Percentiles rank a stretch among this genome's conserved stretches.
These are phyloP conservation scores for Emydocephalus ijimae DNA, from an alignment of 2,113 vertebrate genomes.

Conservation along the genomic window DNA sequence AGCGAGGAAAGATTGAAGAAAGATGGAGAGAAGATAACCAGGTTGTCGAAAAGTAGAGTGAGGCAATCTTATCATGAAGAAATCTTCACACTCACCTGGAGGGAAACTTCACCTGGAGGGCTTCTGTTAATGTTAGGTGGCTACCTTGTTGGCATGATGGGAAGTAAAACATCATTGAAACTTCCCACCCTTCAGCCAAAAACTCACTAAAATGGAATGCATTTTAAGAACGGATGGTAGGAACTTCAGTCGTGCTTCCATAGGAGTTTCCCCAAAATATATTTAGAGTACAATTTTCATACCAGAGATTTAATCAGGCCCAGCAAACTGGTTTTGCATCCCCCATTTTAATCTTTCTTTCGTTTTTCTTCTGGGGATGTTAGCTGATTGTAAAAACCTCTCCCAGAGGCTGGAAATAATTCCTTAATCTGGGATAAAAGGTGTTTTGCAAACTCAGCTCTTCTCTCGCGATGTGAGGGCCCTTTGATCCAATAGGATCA, in stretches of 20 bases:
- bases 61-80: background rate
- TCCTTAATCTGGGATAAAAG: background rate
- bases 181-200: background rate
- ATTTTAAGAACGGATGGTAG: background rate
- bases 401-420: background rate
- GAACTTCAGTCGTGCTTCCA: background rate
- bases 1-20: background rate
- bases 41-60: background rate
- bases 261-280: background rate
- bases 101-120: background rate
- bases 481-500: background rate
- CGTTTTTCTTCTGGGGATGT: background rate
- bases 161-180: background rate
- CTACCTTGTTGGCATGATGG: background rate
- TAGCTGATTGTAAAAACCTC: background rate
- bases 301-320: background rate
- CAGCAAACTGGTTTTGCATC: background rate
- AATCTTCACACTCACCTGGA: background rate
- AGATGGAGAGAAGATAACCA: background rate
- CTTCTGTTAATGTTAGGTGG: background rate
- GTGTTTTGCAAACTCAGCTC: background rate
- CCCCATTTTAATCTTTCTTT: background rate
- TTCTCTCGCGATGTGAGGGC: fast-evolving
- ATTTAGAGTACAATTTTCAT: background rate
- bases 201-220: background rate